Evolutionary conservation across 2,113 vertebrate genomes (phyloP).

Genomic region (Leptodactylus fuscus): DNA sequence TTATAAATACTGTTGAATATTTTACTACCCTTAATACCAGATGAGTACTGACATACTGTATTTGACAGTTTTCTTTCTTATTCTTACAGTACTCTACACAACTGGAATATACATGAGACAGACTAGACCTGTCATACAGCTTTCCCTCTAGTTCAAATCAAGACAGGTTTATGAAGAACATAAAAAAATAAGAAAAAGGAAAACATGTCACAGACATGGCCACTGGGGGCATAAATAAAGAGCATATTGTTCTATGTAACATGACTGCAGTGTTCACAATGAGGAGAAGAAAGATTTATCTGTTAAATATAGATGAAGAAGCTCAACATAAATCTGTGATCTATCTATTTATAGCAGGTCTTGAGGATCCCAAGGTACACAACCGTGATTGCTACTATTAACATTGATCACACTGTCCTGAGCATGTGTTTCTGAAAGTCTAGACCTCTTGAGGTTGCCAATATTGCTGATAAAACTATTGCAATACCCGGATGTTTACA

Average conservation of each 20-base stretch:
- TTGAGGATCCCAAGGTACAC: neutral
- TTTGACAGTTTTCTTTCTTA: too few relatives aligned
- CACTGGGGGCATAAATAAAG: neutral
- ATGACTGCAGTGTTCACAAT: neutral
- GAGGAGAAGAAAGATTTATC: neutral
- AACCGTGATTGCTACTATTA: slow-evolving; percentile 5
- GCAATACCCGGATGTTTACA: slow-evolving; percentile 34
- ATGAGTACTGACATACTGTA: too few relatives aligned
- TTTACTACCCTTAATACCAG: too few relatives aligned
- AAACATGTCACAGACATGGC: neutral
- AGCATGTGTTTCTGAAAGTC: neutral
- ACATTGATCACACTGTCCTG: slow-evolving; percentile 19
- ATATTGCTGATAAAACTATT: slow-evolving; percentile 27
- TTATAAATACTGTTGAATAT: too few relatives aligned
- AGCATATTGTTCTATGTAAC: neutral
- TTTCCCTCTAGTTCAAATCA: neutral
- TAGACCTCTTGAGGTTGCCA: slow-evolving; percentile 22
- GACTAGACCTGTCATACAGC: neutral
- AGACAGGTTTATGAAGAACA: neutral
- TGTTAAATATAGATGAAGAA: slow-evolving; percentile 24
- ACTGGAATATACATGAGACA: neutral
- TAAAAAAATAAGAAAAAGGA: neutral
- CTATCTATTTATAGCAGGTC: slow-evolving; percentile 1
- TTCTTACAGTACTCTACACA: too few relatives aligned
- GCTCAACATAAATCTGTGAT: neutral